Evolutionary conservation across 2,797 vertebrate genomes (phyloP), one percentile per base, ranked within the genome.

Genomic region (Dicrostonyx torquatus): DNA sequence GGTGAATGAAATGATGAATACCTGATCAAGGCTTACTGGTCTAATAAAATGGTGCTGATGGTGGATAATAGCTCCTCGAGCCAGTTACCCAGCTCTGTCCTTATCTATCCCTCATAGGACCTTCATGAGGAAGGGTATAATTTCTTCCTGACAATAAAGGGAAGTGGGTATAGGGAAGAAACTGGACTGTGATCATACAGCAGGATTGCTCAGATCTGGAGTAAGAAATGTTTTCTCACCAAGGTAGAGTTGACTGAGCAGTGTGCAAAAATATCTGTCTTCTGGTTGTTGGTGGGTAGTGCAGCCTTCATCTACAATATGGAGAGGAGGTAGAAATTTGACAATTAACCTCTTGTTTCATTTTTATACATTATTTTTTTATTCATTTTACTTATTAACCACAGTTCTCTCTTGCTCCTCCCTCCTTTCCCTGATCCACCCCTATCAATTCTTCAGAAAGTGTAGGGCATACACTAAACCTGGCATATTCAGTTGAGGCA

Each of bases 141-240:
- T 55, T 76, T 80, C 24, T 77, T 92, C 53, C 72, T 90, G 18
- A 4, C 12, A 18, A 37, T 50, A 68, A 87, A 94, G 68, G 89
- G 15, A 22, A 78, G 89, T 79, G 48, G 15, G 37, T 22, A 72
- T 5, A 55, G 13, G n/a, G 31, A 87, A 87, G 4, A 34, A 50
- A 75, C 12, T 15, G 14, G 48, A n/a, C 24, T 26, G 4, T 76
- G 24, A 55, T 40, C 7, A 60, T 7, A 29, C 12, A 64, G 73
- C 6, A 60, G 29, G 34, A 4, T 8, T 45, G 22, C 22, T 91
- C 34, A 84, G 24, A 62, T 6, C 55, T 34, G 48, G 3, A 29
- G 43, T 55, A 29, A 68, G 62, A 40, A 26, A 40, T 31, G 45
- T 18, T 60, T 53, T 78, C 24, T 15, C 48, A 2, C 2, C 73